These are phyloP conservation scores for Harpagus bidentatus DNA, from an alignment of 2,113 vertebrate species.

Conservation along the genomic window DNA sequence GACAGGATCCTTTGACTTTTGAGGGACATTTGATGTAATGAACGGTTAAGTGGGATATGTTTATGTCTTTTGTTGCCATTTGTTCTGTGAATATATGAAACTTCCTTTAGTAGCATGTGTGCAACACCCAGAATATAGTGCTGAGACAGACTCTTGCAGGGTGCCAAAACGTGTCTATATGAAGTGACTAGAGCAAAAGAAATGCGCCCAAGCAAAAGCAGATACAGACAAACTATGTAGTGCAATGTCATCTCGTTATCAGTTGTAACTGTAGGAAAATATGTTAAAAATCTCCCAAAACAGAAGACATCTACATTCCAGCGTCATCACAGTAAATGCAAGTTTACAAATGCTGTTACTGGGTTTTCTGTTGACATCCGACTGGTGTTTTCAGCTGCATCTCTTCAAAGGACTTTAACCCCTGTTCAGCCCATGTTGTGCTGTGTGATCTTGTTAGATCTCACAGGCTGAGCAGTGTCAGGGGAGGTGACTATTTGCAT, in stretches of 20 bases:
- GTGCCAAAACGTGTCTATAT: fast-evolving
- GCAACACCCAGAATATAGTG: background rate
- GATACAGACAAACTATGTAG: fast-evolving
- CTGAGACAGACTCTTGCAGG: background rate
- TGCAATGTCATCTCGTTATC: background rate
- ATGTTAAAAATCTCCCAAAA: background rate
- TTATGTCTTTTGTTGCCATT: background rate
- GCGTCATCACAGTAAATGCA: background rate
- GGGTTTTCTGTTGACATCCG: background rate
- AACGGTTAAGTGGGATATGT: background rate
- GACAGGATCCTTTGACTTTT: background rate
- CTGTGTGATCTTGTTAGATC: background rate
- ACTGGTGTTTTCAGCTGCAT: background rate
- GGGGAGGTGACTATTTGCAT: background rate
- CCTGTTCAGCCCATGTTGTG: background rate
- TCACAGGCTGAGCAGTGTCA: background rate
- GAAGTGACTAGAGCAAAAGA: background rate
- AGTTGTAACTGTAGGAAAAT: background rate
- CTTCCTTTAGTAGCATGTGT: background rate
- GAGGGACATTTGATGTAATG: background rate
- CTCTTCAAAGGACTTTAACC: background rate
- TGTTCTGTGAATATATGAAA: background rate
- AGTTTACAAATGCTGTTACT: background rate
- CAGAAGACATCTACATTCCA: background rate
- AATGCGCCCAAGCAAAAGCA: background rate